Evolutionary conservation across 2,888 invertebrate genomes (phyloP), one percentile per base, ranked within the genome.

Genomic region (Apamea crenata): DNA sequence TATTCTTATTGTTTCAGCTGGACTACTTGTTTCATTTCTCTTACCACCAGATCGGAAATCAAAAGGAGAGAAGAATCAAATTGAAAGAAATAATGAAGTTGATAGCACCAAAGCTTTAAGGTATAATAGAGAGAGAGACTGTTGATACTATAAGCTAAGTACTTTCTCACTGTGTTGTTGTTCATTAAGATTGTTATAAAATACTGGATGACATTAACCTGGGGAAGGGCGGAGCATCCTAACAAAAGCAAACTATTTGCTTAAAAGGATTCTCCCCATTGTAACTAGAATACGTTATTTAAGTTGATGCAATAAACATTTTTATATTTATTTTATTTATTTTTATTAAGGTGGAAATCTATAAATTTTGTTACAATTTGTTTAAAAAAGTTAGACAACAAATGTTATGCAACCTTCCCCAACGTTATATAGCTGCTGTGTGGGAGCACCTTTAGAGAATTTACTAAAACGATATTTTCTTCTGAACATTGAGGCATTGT

Each of bases 1-100:
- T n/a, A 36, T 32, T 81, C 2, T 47, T 0, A 7, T 65, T 87
- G 74, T 95, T 95, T 81, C 93, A 96, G 96, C 93, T 90, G 96
- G 96, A 74, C 82, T 95, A 25, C 18, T 90, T 29, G 92, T 94
- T 6, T 88, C 95, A 4, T 88, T 92, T 14, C 91, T 95, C 73
- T 87, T 96, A 32, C 95, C 96, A 12, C 69, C 92, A 40, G 95
- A 95, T 74, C 6, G 44, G 16, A 89, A 86, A 77, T 14, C 70
- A 67, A 74, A 71, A 59, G 36, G 6, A 47, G 32, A 65, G 12
- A 29, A 70, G 8, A 68, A 67, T 61, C 1, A 74, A 70, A 63
- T 32, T 68, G 50, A 25, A 47, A 61, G 16, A 50, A 59, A 76
- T 63, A 50, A 56, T 68, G 69, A 44, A 72, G 10, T 63, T 21